These are phyloP conservation scores for Hiodon tergisus DNA, from an alignment of 2,113 vertebrate species.

Conservation along the genomic window DNA sequence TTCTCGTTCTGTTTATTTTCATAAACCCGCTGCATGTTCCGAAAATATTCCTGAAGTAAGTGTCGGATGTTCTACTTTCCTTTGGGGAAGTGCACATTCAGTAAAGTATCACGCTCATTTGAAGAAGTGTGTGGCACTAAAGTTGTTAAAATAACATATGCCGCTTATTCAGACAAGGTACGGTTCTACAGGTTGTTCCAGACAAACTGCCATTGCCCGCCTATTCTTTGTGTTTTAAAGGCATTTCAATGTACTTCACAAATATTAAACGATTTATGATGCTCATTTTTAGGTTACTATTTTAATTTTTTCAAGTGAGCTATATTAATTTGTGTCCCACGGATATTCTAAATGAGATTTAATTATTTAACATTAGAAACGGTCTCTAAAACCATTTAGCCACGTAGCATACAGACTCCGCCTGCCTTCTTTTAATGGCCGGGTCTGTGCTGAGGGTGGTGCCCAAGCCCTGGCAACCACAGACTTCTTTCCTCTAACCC, in stretches of 20 bases:
- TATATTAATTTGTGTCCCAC: constrained; percentile 37
- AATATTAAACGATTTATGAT: constrained; percentile 33
- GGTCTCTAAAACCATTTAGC: constrained; percentile 20
- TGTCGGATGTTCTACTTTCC: not conserved
- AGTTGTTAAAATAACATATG: too few species aligned
- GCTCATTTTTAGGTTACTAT: constrained; percentile 32
- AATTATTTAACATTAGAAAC: constrained; percentile 37
- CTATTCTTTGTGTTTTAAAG: not conserved
- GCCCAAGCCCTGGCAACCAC: not conserved
- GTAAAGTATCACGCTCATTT: not conserved
- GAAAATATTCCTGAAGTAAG: not conserved
- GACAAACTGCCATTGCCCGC: not conserved
- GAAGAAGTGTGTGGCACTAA: too few species aligned
- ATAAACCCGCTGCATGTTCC: too few species aligned
- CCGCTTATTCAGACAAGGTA: not conserved
- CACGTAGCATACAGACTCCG: not conserved
- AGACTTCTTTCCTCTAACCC: not conserved
- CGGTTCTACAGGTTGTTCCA: not conserved
- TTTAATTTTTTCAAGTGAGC: constrained; percentile 28
- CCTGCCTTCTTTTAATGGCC: constrained; percentile 8
- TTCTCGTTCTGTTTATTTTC: too few species aligned
- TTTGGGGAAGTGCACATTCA: not conserved
- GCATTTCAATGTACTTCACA: constrained; percentile 14
- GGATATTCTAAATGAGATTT: constrained; percentile 37
- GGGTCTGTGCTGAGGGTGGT: not conserved